Evolutionary conservation across 2,113 vertebrate species (phyloP).

Genomic region (Cathartes aura): DNA sequence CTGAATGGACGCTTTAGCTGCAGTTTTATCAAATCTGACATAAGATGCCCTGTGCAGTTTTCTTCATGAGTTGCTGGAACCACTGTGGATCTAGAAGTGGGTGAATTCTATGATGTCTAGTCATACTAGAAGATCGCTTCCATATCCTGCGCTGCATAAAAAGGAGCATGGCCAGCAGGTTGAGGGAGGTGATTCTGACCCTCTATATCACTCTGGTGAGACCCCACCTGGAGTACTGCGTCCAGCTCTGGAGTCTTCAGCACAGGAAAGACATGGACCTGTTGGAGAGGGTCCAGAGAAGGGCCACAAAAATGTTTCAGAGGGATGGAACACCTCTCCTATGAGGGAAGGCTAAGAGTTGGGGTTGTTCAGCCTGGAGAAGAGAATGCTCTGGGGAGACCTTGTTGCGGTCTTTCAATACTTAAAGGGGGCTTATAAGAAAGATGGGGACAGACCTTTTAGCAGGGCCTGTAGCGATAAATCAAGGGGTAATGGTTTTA

Average conservation of each 20-base stretch:
- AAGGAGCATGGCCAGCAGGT: rapidly evolving
- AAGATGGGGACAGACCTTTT: background rate
- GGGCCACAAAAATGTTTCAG: background rate
- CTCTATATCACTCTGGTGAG: background rate
- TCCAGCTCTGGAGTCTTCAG: background rate
- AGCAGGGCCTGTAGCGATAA: background rate
- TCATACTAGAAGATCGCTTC: background rate
- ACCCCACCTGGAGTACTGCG: rapidly evolving
- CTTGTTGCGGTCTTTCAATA: background rate
- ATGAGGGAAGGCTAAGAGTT: background rate
- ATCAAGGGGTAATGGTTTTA: background rate
- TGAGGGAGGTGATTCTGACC: rapidly evolving
- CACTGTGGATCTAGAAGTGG: background rate
- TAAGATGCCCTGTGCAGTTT: background rate
- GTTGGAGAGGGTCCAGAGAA: background rate
- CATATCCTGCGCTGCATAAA: background rate
- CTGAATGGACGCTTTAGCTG: background rate
- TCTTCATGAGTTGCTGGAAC: background rate
- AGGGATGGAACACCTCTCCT: background rate
- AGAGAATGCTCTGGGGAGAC: background rate
- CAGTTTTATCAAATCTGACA: background rate
- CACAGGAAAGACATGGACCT: rapidly evolving
- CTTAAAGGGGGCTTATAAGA: background rate
- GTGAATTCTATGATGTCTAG: background rate
- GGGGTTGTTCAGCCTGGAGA: background rate